These are phyloP conservation scores for Stomatorhinus ivindoensis DNA, from an alignment of 2,113 vertebrate genomes.

Conservation along the genomic window DNA sequence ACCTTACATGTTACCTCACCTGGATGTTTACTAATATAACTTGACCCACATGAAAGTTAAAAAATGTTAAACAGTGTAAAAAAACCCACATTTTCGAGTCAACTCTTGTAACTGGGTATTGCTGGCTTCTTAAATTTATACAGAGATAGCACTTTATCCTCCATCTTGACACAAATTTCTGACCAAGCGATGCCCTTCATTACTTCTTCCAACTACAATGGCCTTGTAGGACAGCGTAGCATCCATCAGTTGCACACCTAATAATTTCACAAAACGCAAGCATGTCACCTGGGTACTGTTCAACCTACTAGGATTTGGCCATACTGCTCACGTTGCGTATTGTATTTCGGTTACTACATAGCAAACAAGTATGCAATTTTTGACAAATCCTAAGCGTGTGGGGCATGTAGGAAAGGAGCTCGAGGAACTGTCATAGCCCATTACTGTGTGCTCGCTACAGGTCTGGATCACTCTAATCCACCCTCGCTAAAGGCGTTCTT, in stretches of 20 bases:
- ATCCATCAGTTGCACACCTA: neutral
- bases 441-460: neutral
- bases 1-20: neutral
- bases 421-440: neutral
- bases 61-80: neutral
- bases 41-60: neutral
- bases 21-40: neutral
- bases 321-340: neutral
- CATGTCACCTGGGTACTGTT: neutral
- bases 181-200: neutral
- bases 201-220: neutral
- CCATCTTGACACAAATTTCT: neutral
- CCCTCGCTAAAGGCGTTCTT: neutral
- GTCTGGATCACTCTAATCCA: neutral
- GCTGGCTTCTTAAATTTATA: neutral
- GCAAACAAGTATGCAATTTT: neutral
- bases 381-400: neutral
- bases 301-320: neutral
- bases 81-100: neutral
- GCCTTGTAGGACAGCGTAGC: neutral
- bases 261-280: neutral
- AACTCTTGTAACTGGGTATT: neutral
- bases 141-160: neutral
- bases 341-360: too few relatives aligned
- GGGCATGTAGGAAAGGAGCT: neutral